A percentile compares a stretch with the other conserved stretches of the same genome.
phyloP scores from a whole-genome alignment of 2,797 vertebrate genomes.

The Mergus octosetaceus region DNA sequence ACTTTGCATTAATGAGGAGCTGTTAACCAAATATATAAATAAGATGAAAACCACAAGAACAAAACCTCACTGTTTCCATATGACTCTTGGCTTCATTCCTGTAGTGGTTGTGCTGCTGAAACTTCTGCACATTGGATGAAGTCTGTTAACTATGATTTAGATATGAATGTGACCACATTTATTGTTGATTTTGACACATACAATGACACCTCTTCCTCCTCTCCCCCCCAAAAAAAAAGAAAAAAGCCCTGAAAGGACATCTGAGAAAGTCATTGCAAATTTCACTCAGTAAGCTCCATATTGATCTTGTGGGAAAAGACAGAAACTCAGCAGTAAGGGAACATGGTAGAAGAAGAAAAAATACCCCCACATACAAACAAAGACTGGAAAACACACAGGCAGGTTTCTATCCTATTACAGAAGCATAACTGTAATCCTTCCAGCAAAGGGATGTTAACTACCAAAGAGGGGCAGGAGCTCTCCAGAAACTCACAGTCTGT shows the following conservation, averaged over 20 bases:
- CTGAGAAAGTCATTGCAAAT: neutral
- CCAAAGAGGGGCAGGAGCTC: slow-evolving; percentile 17
- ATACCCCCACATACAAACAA: neutral
- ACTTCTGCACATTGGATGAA: neutral
- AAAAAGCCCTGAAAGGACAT: neutral
- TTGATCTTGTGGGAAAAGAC: neutral
- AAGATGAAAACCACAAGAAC: slow-evolving; percentile 11
- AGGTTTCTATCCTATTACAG: slow-evolving; percentile 13
- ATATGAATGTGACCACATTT: neutral
- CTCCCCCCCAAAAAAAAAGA: neutral
- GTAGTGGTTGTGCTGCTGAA: slow-evolving; percentile 21
- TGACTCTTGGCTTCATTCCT: neutral
- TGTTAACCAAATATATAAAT: slow-evolving; percentile 47
- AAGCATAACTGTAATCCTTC: slow-evolving; percentile 14
- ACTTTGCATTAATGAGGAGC: neutral
- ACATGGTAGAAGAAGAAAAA: neutral
- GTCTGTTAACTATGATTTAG: slow-evolving; percentile 21
- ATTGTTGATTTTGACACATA: slow-evolving; percentile 22
- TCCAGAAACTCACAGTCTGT: slow-evolving; percentile 50
- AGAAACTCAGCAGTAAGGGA: neutral
- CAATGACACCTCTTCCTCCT: neutral
- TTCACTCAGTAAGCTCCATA: neutral
- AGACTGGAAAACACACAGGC: neutral
- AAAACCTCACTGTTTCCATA: slow-evolving; percentile 33
- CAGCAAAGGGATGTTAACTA: slow-evolving; percentile 32